Evolutionary conservation across 2,113 vertebrate genomes (phyloP).

Genomic region (Alouatta palliata): DNA sequence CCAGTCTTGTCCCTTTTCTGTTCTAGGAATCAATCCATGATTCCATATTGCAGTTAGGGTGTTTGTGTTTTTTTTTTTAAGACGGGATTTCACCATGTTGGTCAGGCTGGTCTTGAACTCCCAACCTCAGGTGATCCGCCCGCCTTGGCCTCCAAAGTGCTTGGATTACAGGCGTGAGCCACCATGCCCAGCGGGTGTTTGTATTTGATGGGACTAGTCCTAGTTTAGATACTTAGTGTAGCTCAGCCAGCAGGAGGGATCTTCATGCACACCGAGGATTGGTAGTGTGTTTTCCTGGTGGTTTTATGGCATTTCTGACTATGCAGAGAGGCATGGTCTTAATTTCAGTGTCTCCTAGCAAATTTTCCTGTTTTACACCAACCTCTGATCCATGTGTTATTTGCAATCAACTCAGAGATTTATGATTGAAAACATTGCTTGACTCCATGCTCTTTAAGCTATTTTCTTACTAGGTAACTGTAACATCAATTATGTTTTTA

Average conservation of each 20-base stretch:
- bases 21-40: not conserved
- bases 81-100: too few relatives aligned
- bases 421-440: conserved; percentile 20
- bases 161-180: too few relatives aligned
- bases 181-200: not conserved
- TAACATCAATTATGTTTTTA: conserved; percentile 54
- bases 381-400: not conserved
- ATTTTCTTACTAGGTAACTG: conserved; percentile 25
- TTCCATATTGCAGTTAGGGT: not conserved
- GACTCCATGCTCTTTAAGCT: not conserved
- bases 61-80: not conserved
- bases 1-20: not conserved
- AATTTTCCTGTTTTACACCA: not conserved
- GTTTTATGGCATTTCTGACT: not conserved
- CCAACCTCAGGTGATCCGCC: too few relatives aligned
- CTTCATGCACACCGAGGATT: not conserved
- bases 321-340: not conserved
- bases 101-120: too few relatives aligned
- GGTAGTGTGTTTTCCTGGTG: not conserved
- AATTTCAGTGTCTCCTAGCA: not conserved
- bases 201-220: not conserved
- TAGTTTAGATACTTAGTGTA: not conserved
- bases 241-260: not conserved
- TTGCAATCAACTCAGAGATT: conserved; percentile 36
- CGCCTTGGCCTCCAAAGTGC: too few relatives aligned